Conservation (phyloP, 1,140 invertebrate genomes). For the Dendroctonus ponderosae region DNA sequence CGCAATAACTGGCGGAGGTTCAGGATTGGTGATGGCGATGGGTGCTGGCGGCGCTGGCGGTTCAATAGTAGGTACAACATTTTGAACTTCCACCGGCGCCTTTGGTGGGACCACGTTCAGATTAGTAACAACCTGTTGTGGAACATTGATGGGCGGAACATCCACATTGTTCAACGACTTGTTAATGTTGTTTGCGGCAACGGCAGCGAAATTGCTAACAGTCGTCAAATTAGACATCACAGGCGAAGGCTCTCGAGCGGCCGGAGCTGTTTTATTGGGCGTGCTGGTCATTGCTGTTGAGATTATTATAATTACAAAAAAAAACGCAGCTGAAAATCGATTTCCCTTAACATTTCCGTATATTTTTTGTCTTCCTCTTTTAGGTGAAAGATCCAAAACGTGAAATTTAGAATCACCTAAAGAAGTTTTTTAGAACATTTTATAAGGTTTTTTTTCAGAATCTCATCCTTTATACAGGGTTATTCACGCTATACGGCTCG, state of each 20-base stretch:
- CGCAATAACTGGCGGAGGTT: background rate
- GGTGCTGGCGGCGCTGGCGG: background rate
- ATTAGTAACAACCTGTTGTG: background rate
- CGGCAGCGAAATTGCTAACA: slow-evolving; percentile 62
- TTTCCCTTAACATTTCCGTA: too few relatives aligned
- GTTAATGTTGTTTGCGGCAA: slow-evolving; percentile 57
- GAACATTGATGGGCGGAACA: background rate
- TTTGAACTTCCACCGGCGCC: background rate
- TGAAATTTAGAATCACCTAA: too few relatives aligned
- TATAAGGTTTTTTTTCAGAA: too few relatives aligned
- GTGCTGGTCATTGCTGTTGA: slow-evolving; percentile 55
- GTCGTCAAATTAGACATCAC: slow-evolving; percentile 47
- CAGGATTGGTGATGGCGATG: background rate
- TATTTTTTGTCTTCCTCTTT: too few relatives aligned
- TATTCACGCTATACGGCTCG: too few relatives aligned
- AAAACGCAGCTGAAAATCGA: too few relatives aligned
- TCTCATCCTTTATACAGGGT: too few relatives aligned
- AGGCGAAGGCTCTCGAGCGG: slow-evolving; percentile 42
- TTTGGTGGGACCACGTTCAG: background rate
- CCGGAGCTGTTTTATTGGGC: slow-evolving; percentile 54
- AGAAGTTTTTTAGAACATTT: too few relatives aligned
- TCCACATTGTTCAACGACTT: slow-evolving; percentile 7
- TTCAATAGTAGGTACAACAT: background rate
- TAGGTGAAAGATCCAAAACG: too few relatives aligned
- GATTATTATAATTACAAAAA: background rate